Conservation (phyloP, 2,888 invertebrate species). For the Himalopsyche kuldschensis region DNA sequence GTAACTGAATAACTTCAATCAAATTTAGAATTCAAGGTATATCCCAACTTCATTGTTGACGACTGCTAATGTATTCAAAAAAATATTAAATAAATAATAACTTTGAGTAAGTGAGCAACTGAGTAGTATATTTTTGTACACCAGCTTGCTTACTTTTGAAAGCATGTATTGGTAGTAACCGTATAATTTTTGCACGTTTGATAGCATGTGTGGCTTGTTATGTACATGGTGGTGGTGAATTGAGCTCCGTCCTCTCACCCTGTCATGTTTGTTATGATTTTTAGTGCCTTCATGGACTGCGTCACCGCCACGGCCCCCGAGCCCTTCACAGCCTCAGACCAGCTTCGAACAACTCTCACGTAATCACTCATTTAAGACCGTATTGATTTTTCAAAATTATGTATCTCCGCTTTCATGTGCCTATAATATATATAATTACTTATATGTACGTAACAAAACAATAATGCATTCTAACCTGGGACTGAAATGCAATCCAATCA, state of each 20-base stretch:
- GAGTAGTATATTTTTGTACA: too few relatives aligned
- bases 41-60: too few relatives aligned
- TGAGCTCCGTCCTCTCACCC: constrained; percentile 35
- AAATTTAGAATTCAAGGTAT: too few relatives aligned
- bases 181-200: background rate
- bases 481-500: background rate
- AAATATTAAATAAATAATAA: too few relatives aligned
- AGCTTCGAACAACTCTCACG: constrained; percentile 58
- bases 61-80: too few relatives aligned
- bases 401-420: background rate
- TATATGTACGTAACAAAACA: constrained; percentile 12
- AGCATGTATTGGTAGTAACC: background rate
- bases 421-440: constrained; percentile 39
- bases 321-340: constrained; percentile 56
- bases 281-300: constrained; percentile 57
- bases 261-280: constrained; percentile 35
- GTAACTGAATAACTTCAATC: too few relatives aligned
- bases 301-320: constrained; percentile 56
- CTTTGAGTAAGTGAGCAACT: too few relatives aligned
- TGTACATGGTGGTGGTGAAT: constrained; percentile 40
- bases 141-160: background rate
- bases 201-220: background rate
- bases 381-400: background rate
- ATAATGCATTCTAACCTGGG: background rate
- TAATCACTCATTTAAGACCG: constrained; percentile 44